Percentiles rank a stretch among this genome's conserved stretches.
Evolutionary conservation across 2,113 vertebrate genomes (phyloP).

Genomic region (Catharus minimus): DNA sequence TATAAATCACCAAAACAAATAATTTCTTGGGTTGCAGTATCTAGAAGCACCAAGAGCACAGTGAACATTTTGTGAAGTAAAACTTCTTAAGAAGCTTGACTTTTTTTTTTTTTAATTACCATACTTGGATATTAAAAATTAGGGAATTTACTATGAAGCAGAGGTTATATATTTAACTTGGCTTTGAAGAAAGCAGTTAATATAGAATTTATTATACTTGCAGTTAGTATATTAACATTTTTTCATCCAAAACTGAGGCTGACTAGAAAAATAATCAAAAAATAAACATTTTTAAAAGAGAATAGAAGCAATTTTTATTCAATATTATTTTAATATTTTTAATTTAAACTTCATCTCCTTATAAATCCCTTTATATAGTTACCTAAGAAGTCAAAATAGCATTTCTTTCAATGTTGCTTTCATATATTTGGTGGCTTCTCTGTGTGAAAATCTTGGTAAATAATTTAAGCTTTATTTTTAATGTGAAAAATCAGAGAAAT

Average conservation of each 20-base stretch:
- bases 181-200: neutral
- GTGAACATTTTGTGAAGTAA: neutral
- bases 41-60: neutral
- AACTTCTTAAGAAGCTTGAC: neutral
- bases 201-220: neutral
- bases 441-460: slow-evolving; percentile 49
- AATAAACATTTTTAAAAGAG: neutral
- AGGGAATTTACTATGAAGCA: neutral
- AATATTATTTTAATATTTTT: neutral
- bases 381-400: neutral
- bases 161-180: neutral
- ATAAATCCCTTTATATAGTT: neutral
- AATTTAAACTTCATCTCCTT: neutral
- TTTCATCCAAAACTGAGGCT: neutral
- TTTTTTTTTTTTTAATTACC: neutral
- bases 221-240: neutral
- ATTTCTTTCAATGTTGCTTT: neutral
- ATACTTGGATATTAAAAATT: neutral
- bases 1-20: neutral
- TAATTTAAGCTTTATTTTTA: slow-evolving; percentile 55
- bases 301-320: neutral
- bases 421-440: neutral
- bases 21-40: neutral
- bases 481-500: slow-evolving; percentile 5
- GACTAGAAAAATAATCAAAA: neutral